phyloP scores from a whole-genome alignment of 2,888 invertebrate genomes.

The Clivina fossor region DNA sequence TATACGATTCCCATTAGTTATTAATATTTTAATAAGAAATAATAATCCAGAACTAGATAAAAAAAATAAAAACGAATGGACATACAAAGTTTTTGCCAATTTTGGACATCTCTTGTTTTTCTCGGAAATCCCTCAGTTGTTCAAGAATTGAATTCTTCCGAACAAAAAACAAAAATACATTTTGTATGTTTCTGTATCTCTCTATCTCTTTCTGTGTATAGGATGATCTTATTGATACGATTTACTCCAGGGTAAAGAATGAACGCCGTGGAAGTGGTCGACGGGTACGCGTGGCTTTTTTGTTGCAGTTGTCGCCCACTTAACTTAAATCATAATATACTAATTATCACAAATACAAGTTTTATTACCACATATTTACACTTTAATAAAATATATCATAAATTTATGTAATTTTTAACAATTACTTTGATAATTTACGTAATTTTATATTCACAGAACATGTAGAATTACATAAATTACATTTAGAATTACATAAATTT shows the following conservation, averaged over 20 bases:
- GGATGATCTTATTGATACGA: slow-evolving; percentile 77
- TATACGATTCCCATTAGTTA: no score
- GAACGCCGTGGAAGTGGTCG: slow-evolving; percentile 29
- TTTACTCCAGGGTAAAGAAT: slow-evolving; percentile 71
- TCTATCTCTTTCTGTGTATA: slow-evolving; percentile 49
- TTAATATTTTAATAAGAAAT: no score
- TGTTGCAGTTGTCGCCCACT: slow-evolving; percentile 30
- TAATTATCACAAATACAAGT: slow-evolving; percentile 13
- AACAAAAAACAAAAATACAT: no score
- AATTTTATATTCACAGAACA: neutral
- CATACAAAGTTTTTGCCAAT: no score
- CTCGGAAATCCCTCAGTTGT: no score
- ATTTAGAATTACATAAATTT: neutral
- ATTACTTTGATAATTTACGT: slow-evolving; percentile 11
- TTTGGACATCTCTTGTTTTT: no score
- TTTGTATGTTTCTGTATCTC: slow-evolving; percentile 27
- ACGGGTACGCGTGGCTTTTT: slow-evolving; percentile 31
- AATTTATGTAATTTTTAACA: slow-evolving; percentile 5
- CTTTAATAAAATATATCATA: no score
- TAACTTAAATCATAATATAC: slow-evolving; percentile 17
- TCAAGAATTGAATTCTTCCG: no score
- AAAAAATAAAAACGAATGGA: no score
- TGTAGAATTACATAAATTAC: neutral
- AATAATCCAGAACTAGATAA: no score
- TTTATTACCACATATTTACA: slow-evolving; percentile 10